Evolutionary conservation across 2,888 invertebrate species (phyloP).

Genomic region (Mythimna lalbum): DNA sequence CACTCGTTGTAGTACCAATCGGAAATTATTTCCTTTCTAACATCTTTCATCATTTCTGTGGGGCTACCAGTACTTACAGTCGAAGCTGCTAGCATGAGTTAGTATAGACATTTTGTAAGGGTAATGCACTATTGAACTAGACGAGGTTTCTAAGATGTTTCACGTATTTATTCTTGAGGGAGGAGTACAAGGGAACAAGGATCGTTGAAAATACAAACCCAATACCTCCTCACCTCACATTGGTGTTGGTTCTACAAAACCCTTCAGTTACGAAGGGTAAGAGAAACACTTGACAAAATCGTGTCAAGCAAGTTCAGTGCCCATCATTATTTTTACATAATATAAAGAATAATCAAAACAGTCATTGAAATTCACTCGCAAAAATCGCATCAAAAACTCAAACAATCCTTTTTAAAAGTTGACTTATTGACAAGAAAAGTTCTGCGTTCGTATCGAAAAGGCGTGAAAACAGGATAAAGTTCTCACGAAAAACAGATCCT

Average conservation of each 20-base stretch:
- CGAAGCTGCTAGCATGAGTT: too few relatives aligned
- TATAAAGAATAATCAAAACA: too few relatives aligned
- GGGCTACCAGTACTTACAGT: too few relatives aligned
- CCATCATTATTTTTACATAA: too few relatives aligned
- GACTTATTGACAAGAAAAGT: conserved; percentile 6
- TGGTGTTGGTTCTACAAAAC: neutral
- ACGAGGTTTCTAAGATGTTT: neutral
- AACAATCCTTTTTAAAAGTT: conserved; percentile 2
- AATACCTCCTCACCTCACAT: neutral
- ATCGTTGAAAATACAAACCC: neutral
- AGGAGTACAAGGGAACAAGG: neutral
- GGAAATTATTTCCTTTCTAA: too few relatives aligned
- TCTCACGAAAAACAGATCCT: conserved; percentile 43
- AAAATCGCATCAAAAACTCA: too few relatives aligned
- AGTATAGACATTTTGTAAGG: too few relatives aligned
- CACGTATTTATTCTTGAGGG: neutral
- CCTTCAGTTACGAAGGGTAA: neutral
- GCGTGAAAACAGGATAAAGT: conserved; percentile 28
- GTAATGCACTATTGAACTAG: too few relatives aligned
- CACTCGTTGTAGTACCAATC: too few relatives aligned
- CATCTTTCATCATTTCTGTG: too few relatives aligned
- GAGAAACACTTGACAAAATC: neutral
- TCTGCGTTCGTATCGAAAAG: neutral
- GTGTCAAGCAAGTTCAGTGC: neutral
- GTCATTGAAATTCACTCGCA: too few relatives aligned